Evolutionary conservation across 2,888 invertebrate species (phyloP).

Genomic region (Caenorhabditis japonica): DNA sequence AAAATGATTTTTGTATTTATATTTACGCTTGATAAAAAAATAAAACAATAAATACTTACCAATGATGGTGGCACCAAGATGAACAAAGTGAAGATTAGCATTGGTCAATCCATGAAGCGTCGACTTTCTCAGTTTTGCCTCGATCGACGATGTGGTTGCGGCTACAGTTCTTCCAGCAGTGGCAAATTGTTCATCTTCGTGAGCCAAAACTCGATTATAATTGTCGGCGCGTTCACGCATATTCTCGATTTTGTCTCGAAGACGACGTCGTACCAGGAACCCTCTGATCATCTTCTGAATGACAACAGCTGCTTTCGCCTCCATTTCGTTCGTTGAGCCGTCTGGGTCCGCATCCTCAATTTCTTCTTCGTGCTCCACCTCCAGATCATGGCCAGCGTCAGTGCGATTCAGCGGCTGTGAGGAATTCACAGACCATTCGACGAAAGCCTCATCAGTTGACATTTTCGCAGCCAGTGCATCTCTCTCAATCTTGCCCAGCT

Average conservation of each 20-base stretch:
- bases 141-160: not conserved
- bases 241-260: conserved; percentile 6
- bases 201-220: conserved; percentile 9
- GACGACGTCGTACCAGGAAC: conserved; percentile 20
- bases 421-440: not conserved
- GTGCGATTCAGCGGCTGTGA: not conserved
- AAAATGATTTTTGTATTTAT: no score
- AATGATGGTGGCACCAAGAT: conserved; percentile 27
- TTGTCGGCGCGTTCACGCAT: conserved; percentile 3
- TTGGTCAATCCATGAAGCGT: conserved; percentile 16
- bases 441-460: not conserved
- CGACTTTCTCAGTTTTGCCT: conserved; percentile 15
- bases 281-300: conserved; percentile 31
- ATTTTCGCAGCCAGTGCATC: conserved; percentile 1
- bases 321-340: no score
- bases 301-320: conserved; percentile 8
- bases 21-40: no score
- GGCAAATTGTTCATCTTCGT: conserved; percentile 13
- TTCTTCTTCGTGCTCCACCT: not conserved
- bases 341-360: no score
- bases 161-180: not conserved
- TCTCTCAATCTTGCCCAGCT: conserved; percentile 3
- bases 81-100: conserved; percentile 18
- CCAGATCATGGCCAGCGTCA: conserved; percentile 22
- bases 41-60: conserved; percentile 5